Evolutionary conservation across 2,113 vertebrate species (phyloP).

Genomic region (Anser cygnoides): DNA sequence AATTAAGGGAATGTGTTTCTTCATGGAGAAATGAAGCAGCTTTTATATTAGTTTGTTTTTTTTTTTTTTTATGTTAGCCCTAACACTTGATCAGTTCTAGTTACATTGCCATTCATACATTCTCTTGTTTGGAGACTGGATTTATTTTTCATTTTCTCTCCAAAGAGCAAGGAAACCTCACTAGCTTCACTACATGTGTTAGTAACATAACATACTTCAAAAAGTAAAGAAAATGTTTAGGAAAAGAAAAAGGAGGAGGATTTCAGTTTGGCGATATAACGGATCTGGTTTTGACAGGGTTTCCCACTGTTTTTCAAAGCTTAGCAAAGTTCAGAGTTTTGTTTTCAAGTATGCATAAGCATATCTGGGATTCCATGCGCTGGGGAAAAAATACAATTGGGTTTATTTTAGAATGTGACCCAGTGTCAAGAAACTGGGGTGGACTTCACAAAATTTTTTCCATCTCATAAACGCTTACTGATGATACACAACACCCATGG

Average conservation of each 20-base stretch:
- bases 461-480: background rate
- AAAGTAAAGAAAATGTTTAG: background rate
- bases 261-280: background rate
- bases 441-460: background rate
- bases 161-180: background rate
- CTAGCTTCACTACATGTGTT: background rate
- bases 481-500: fast-evolving
- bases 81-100: slow-evolving; percentile 1
- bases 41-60: background rate
- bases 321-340: background rate
- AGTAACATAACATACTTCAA: background rate
- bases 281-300: background rate
- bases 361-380: background rate
- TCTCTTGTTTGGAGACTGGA: background rate
- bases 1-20: slow-evolving; percentile 21
- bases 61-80: background rate
- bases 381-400: background rate
- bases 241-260: background rate
- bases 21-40: slow-evolving; percentile 10
- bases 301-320: background rate
- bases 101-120: background rate
- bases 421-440: background rate
- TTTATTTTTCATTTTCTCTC: background rate
- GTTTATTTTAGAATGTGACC: background rate
- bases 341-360: background rate